Evolutionary conservation across 2,113 vertebrate genomes (phyloP), one percentile per base, ranked within the genome.

Genomic region (Menura novaehollandiae): DNA sequence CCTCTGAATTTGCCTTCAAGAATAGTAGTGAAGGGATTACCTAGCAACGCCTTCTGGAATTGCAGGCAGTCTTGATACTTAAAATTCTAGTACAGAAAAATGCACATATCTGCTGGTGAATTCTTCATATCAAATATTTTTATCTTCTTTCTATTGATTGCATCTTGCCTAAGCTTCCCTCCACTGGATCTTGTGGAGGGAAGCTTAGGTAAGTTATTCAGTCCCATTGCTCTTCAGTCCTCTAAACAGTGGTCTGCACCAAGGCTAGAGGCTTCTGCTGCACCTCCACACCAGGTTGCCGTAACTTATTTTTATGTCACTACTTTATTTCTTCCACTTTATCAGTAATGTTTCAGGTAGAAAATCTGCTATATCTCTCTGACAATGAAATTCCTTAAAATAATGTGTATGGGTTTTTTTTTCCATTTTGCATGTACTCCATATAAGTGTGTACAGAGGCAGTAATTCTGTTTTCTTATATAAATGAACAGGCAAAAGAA

Each of bases 361-460:
- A 2, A 80, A 66, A 68, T 37, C 7, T 13, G 0, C 7, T 55
- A 3, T 56, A 32, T 32, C 4, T 60, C 10, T 88, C 26, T 72
- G 22, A 91, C 3, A 69, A 47, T 6, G 2, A 18, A 64, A 37
- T 75, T 55, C 33, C 23, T 68, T 75, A 82, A 53, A 74, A 78
- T 46, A 44, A 60, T 35, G 7, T 24, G 2, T 21, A 4, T 23
- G 7, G 17, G 1, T 4, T 1, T 1, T 3, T 30, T 49, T 84
- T 52, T 35, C 9, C 3, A 32, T 92, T 91, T 92, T 53, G 46
- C 6, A 14, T 44, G 20, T 28, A 58, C 15, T 49, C 72, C 28
- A 41, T 60, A 5, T 35, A 71, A 68, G 2, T 4, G 6, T 68
- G 16, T 43, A 39, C 0, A 2, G 18, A 15, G 2, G 3, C 13